A percentile compares a stretch with the other conserved stretches of the same genome.
These are phyloP conservation scores for Stenchaetothrips biformis DNA, from an alignment of 2,888 invertebrate species.

Conservation along the genomic window DNA sequence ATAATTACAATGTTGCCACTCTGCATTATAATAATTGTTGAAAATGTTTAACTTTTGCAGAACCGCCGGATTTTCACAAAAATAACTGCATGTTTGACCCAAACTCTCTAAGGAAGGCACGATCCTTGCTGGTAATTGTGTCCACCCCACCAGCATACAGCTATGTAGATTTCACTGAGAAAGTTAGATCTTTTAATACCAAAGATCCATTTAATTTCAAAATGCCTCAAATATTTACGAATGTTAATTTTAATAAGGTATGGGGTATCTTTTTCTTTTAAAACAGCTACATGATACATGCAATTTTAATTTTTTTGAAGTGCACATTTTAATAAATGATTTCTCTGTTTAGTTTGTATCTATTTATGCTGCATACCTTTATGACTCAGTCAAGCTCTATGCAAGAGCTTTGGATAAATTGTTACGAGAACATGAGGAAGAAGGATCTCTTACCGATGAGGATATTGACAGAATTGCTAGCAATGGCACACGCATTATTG, in stretches of 20 bases:
- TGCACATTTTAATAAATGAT: constrained; percentile 20
- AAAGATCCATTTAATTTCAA: constrained; percentile 76
- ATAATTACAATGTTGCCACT: neutral
- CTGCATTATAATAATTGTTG: neutral
- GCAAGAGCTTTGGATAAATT: constrained; percentile 77
- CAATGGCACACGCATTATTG: constrained; percentile 83
- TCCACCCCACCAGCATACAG: constrained; percentile 69
- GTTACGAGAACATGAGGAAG: constrained; percentile 54
- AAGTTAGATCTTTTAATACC: constrained; percentile 73
- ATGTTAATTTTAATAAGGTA: constrained; percentile 46
- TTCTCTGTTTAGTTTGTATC: constrained; percentile 67
- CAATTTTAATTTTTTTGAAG: constrained; percentile 29
- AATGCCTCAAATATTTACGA: constrained; percentile 56
- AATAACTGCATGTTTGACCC: constrained; percentile 55
- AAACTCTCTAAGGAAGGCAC: constrained; percentile 64
- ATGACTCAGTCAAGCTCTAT: constrained; percentile 90
- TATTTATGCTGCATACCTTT: constrained; percentile 88
- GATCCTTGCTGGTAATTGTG: constrained; percentile 82
- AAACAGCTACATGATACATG: constrained; percentile 11
- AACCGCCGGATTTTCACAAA: constrained; percentile 54
- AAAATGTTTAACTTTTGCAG: constrained; percentile 42
- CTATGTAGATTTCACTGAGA: constrained; percentile 70
- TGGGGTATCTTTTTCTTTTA: constrained; percentile 33
- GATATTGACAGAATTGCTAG: constrained; percentile 64
- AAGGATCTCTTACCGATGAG: constrained; percentile 52